Evolutionary conservation across 2,113 vertebrate species (phyloP).

Genomic region (Copsychus sechellarum): DNA sequence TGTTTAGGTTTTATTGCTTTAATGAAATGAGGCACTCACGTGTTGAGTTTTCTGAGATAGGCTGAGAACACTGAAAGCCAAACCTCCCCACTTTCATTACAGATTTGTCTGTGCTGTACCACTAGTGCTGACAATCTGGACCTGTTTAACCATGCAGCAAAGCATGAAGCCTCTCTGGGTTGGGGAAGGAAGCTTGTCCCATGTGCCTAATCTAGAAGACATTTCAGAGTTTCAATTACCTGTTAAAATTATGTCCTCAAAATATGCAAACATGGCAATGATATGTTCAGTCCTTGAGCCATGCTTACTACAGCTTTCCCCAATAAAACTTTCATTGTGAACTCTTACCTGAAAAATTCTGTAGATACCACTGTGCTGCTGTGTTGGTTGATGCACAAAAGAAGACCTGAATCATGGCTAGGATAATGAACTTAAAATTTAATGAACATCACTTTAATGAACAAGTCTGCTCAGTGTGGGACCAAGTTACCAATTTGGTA

Average conservation of each 20-base stretch:
- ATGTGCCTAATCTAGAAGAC: not conserved
- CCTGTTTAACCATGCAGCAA: slow-evolving; percentile 4
- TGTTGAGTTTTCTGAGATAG: not conserved
- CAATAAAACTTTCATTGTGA: not conserved
- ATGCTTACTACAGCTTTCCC: not conserved
- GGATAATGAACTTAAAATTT: not conserved
- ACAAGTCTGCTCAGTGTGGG: not conserved
- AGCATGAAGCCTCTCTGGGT: not conserved
- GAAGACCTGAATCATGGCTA: not conserved
- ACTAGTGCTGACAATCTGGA: not conserved
- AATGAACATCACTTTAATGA: not conserved
- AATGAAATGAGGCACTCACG: not conserved
- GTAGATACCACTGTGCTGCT: not conserved
- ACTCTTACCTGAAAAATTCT: not conserved
- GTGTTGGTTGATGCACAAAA: not conserved
- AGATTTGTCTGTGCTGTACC: not conserved
- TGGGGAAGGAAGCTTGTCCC: not conserved
- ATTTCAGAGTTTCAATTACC: not conserved
- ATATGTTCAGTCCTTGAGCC: not conserved
- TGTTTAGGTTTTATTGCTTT: not conserved
- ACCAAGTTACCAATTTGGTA: not conserved
- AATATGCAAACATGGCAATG: not conserved
- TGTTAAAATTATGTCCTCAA: not conserved
- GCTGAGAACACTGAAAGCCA: not conserved
- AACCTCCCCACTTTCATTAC: not conserved